Conservation (phyloP, 2,113 vertebrate species). For the Plotosus lineatus region DNA sequence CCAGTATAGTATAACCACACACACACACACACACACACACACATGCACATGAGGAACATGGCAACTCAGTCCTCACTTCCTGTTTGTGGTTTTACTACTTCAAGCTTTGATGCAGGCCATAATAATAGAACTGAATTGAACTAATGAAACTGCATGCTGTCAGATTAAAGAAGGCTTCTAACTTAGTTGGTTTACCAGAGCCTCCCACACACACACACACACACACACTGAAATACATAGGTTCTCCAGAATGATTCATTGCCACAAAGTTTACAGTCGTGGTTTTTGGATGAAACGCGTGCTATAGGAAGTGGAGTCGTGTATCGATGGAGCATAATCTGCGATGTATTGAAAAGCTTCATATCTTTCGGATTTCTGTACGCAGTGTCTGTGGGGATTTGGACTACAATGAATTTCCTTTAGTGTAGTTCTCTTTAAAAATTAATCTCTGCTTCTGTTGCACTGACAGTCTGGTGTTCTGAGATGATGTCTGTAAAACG, state of each 20-base stretch:
- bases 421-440: constrained; percentile 62
- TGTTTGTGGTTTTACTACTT: constrained; percentile 75
- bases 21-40: constrained; percentile 6
- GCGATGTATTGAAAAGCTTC: constrained; percentile 58
- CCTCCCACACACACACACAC: constrained; percentile 62
- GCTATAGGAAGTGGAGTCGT: constrained; percentile 49
- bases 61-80: constrained; percentile 66
- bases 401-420: constrained; percentile 66
- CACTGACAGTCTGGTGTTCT: constrained; percentile 69
- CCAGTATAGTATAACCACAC: constrained; percentile 11
- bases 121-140: constrained; percentile 76
- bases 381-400: constrained; percentile 56
- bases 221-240: constrained; percentile 47
- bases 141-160: constrained; percentile 76
- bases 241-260: constrained; percentile 40
- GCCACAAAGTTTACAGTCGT: constrained; percentile 66
- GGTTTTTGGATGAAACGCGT: constrained; percentile 65
- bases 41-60: constrained; percentile 47
- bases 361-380: constrained; percentile 47
- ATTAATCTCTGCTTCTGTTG: constrained; percentile 68
- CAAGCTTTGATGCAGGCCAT: constrained; percentile 71
- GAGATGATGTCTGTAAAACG: constrained; percentile 73
- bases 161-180: constrained; percentile 75
- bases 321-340: constrained; percentile 64
- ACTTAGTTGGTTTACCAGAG: constrained; percentile 60